Evolutionary conservation across 2,888 invertebrate species (phyloP), one percentile per base, ranked within the genome.

Genomic region (Pemphredon lugubris): DNA sequence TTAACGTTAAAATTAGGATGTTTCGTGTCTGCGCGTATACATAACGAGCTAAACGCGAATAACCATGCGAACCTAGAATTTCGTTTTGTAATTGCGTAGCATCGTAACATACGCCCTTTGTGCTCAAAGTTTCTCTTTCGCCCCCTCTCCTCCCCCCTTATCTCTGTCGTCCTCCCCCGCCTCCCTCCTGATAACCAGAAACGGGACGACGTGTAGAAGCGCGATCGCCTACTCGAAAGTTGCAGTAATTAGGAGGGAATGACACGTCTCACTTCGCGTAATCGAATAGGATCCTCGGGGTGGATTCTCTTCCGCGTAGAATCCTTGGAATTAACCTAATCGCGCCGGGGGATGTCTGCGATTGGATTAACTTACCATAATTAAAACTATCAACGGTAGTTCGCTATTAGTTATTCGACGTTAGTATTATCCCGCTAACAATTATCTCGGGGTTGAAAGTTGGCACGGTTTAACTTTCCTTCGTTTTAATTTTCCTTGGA

Each of bases 21-120:
- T 57, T 40, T 42, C 40, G 21, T 23, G 48, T 57, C 57, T 32
- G 32, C 26, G 26, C 39, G 64, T 57, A 64, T 57, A 57, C 50
- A 34, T 64, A 64, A 64, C 64, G 44, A 64, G 64, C 48, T 48
- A 57, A 57, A 48, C 55, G 47, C 57, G 64, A 64, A 53, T 57
- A 69, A 69, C 57, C 53, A 50, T 32, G 51, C 57, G 51, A 58
- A 26, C 57, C 57, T 23, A 45, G 63, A 69, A 53, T 57, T 45
- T 47, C 53, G 63, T 57, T 45, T 23, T 51, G 63, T 69, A 69
- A 69, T 69, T 58, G 58, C 63, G 64, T 50, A n/a, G 37, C 21
- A 9, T 20, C 6, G 13, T 45, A 45, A 45, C 40, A 16, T 42
- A 42, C 16, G 14, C 53, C 45, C 53, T 20, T 44, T 16, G 50